A percentile compares a stretch with the other conserved stretches of the same genome.
Conservation (phyloP, 2,797 vertebrate species). For the Sebastes minor region DNA sequence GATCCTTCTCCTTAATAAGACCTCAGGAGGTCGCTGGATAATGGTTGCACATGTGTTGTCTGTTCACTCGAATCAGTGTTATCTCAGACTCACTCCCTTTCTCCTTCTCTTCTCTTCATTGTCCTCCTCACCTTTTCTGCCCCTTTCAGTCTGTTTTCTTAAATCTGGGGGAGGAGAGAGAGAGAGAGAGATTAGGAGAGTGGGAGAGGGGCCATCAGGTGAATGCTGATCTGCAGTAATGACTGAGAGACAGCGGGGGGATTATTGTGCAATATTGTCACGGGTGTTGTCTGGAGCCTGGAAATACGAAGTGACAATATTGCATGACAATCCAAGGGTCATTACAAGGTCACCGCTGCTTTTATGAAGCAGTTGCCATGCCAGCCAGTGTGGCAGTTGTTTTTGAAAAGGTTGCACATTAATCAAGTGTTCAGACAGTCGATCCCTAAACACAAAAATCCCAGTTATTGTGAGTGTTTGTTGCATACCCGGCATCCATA, state of each 20-base stretch:
- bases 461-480: neutral
- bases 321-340: constrained; percentile 68
- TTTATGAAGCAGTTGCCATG: constrained; percentile 42
- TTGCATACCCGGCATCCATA: neutral
- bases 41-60: constrained; percentile 56
- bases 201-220: constrained; percentile 55
- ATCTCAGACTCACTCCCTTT: neutral
- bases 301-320: constrained; percentile 70
- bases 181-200: neutral
- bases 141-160: constrained; percentile 23
- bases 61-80: constrained; percentile 42
- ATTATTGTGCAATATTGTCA: constrained; percentile 73
- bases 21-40: constrained; percentile 44
- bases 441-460: neutral
- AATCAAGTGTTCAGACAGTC: neutral
- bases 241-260: constrained; percentile 53
- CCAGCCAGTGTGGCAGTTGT: constrained; percentile 2
- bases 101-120: neutral
- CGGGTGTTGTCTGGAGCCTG: constrained; percentile 56
- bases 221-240: constrained; percentile 67
- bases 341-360: constrained; percentile 48
- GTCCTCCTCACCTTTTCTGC: constrained; percentile 11
- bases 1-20: constrained; percentile 6
- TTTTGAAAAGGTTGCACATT: neutral
- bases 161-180: constrained; percentile 7